Percentiles rank a stretch among this genome's conserved stretches.
phyloP scores from a whole-genome alignment of 2,797 vertebrate species.

The Platyrinchus mystaceus region DNA sequence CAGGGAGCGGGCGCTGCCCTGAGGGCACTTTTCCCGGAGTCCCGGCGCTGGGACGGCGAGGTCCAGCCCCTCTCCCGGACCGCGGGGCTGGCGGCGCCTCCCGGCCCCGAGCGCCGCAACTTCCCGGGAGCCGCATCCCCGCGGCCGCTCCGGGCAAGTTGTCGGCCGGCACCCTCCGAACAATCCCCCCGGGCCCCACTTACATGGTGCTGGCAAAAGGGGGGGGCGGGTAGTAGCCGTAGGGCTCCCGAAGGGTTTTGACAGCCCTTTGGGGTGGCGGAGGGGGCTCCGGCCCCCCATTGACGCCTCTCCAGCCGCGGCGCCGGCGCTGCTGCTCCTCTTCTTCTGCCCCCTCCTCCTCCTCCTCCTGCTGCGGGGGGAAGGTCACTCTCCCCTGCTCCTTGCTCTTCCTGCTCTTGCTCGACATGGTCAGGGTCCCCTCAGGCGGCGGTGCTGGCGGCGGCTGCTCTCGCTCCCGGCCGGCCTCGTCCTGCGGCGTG shows the following conservation, averaged over 20 bases:
- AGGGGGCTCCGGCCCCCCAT: slow-evolving; percentile 72
- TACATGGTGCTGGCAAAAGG: slow-evolving; percentile 54
- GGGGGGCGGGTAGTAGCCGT: slow-evolving; percentile 52
- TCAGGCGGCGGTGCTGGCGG: background rate
- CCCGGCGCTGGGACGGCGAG: background rate
- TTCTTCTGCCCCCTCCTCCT: slow-evolving; percentile 47
- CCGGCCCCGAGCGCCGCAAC: background rate
- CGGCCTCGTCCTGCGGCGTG: background rate
- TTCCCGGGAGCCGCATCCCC: background rate
- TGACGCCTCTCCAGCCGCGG: slow-evolving; percentile 76
- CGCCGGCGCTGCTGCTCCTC: slow-evolving; percentile 66
- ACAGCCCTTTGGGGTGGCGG: slow-evolving; percentile 30
- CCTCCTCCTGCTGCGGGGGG: slow-evolving; percentile 58
- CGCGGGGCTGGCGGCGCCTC: too few species aligned
- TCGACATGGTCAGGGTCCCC: slow-evolving; percentile 64
- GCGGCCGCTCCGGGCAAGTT: background rate
- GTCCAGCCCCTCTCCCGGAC: background rate
- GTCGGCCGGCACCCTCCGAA: background rate
- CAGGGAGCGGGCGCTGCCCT: background rate
- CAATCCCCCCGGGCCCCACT: background rate
- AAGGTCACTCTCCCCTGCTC: slow-evolving; percentile 77
- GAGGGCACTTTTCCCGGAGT: accelerated
- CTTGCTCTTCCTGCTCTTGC: slow-evolving; percentile 67
- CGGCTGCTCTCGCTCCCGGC: background rate
- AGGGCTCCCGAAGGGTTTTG: slow-evolving; percentile 57